phyloP scores from a whole-genome alignment of 2,797 vertebrate genomes.

The Tokudaia tokunoshimensis region DNA sequence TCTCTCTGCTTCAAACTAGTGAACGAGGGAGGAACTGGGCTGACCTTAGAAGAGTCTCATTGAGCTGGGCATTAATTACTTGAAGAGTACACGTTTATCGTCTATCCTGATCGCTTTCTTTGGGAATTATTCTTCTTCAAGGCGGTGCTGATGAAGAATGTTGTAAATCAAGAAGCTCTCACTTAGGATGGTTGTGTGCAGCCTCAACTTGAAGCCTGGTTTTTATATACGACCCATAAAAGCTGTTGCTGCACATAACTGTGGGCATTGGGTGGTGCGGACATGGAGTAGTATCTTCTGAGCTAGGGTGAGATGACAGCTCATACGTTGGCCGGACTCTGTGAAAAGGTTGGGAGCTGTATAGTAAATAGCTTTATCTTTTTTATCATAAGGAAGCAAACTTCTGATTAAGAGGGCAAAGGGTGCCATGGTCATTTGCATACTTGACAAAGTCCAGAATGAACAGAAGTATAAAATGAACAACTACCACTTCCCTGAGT shows the following conservation, averaged over 20 bases:
- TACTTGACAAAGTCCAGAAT: constrained; percentile 65
- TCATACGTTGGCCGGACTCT: constrained; percentile 61
- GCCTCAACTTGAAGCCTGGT: constrained; percentile 59
- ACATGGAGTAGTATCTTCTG: constrained; percentile 11
- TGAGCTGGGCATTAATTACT: neutral
- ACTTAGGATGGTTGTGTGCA: constrained; percentile 64
- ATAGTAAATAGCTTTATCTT: constrained; percentile 75
- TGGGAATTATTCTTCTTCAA: constrained; percentile 54
- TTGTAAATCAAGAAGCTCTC: constrained; percentile 68
- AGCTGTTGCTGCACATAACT: constrained; percentile 67
- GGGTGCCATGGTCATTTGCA: constrained; percentile 70
- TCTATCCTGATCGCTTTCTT: constrained; percentile 42
- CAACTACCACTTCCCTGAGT: neutral
- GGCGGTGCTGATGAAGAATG: constrained; percentile 61
- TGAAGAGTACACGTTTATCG: neutral
- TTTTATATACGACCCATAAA: constrained; percentile 83
- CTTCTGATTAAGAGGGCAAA: constrained; percentile 79
- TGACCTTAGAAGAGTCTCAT: neutral
- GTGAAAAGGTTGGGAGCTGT: constrained; percentile 72
- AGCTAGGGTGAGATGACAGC: constrained; percentile 43
- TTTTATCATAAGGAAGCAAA: constrained; percentile 80
- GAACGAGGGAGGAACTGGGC: constrained; percentile 18
- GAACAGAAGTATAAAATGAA: constrained; percentile 53
- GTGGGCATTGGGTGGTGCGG: constrained; percentile 59
- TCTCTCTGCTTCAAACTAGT: constrained; percentile 52